phyloP scores from a whole-genome alignment of 2,113 vertebrate genomes.

The Callionymus lyra region DNA sequence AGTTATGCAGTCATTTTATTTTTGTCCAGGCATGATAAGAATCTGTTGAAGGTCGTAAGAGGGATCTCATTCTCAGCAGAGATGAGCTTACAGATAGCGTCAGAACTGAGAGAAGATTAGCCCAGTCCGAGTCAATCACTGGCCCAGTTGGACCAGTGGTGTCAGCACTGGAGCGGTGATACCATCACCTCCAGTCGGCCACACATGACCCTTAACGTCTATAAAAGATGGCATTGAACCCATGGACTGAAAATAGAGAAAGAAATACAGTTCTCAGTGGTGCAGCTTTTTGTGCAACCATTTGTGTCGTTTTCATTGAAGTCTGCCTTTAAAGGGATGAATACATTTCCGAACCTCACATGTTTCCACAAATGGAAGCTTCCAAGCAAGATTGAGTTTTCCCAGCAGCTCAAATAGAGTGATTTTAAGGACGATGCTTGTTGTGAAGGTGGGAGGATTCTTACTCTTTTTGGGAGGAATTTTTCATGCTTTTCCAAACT shows the following conservation, averaged over 20 bases:
- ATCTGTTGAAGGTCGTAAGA: constrained; percentile 64
- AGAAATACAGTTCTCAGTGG: too few species aligned
- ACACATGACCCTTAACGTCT: constrained; percentile 48
- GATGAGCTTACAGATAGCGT: constrained; percentile 60
- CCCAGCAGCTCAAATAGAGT: too few species aligned
- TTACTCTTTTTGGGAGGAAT: too few species aligned
- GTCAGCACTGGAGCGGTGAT: constrained; percentile 56
- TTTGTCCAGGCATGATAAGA: constrained; percentile 38
- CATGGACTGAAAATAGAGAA: neutral
- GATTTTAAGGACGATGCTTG: too few species aligned
- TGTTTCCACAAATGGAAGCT: too few species aligned
- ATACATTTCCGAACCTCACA: too few species aligned
- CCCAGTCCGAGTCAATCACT: constrained; percentile 36
- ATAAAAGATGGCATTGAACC: constrained; percentile 53
- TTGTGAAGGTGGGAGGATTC: too few species aligned
- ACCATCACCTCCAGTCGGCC: constrained; percentile 45
- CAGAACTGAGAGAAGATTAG: constrained; percentile 49
- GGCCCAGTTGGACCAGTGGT: constrained; percentile 48
- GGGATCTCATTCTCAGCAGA: constrained; percentile 58
- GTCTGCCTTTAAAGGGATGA: too few species aligned
- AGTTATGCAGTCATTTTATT: constrained; percentile 19
- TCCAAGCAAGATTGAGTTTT: too few species aligned
- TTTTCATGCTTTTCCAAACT: too few species aligned
- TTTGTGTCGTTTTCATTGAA: too few species aligned
- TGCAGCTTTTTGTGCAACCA: too few species aligned